These are phyloP conservation scores for Aphyosemion australe DNA, from an alignment of 2,113 vertebrate genomes.

Conservation along the genomic window DNA sequence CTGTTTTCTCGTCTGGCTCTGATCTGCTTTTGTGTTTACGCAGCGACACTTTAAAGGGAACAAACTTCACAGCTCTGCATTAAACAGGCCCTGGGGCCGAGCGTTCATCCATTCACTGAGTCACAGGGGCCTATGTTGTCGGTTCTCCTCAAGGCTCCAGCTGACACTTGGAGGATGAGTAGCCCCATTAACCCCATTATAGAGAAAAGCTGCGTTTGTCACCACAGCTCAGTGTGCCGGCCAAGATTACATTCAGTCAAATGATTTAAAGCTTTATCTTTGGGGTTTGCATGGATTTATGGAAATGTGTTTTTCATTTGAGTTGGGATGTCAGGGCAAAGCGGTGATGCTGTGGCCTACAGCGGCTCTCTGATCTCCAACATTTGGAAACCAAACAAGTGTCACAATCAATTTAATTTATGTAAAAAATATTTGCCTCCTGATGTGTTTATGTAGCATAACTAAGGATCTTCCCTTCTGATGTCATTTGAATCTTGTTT, in stretches of 20 bases:
- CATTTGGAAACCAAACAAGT: no score
- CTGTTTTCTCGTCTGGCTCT: conserved; percentile 1
- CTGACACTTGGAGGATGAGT: conserved; percentile 28
- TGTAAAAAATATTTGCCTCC: not conserved
- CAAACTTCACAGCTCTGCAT: not conserved
- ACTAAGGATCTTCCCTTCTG: no score
- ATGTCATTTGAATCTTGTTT: no score
- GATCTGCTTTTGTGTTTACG: not conserved
- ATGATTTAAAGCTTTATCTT: conserved; percentile 7
- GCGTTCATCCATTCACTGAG: conserved; percentile 5
- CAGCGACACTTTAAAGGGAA: conserved; percentile 21
- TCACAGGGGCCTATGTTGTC: conserved; percentile 20
- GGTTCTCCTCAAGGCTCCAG: conserved; percentile 24
- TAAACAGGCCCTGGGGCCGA: conserved; percentile 5
- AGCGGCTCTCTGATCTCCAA: not conserved
- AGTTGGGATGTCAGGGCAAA: not conserved
- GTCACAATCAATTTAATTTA: not conserved
- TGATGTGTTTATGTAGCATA: no score
- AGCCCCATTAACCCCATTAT: conserved; percentile 27
- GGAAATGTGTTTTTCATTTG: no score
- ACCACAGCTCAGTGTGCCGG: conserved; percentile 2
- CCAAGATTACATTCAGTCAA: conserved; percentile 9
- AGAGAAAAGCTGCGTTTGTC: not conserved
- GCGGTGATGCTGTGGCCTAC: not conserved
- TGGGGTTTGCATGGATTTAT: conserved; percentile 1